A percentile compares a stretch with the other conserved stretches of the same genome.
Conservation (phyloP, 2,113 vertebrate species). For the Corythornis vintsioides region DNA sequence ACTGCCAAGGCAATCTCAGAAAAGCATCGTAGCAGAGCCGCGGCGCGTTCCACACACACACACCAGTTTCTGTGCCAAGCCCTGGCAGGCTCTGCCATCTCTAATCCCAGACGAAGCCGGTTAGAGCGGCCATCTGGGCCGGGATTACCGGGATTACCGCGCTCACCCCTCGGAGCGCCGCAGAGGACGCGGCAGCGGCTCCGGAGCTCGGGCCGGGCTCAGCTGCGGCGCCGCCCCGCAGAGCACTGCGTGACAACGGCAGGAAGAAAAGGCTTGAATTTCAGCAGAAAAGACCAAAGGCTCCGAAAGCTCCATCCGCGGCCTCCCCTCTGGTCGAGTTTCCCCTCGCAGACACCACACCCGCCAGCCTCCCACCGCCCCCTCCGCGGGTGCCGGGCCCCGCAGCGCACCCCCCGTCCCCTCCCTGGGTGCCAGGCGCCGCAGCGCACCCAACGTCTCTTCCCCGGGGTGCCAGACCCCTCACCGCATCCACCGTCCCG, state of each 20-base stretch:
- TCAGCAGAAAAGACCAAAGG: background rate
- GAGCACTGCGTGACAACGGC: background rate
- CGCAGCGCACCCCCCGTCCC: background rate
- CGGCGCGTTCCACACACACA: fast-evolving
- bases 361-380: background rate
- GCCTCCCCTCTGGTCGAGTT: background rate
- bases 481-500: background rate
- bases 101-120: background rate
- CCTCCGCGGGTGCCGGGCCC: background rate
- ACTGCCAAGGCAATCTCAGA: background rate
- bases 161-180: background rate
- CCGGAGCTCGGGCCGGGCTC: background rate
- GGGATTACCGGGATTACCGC: background rate
- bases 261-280: background rate
- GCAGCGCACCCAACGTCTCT: too few relatives aligned
- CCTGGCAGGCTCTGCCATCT: background rate
- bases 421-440: background rate
- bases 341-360: too few relatives aligned
- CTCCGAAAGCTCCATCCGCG: background rate
- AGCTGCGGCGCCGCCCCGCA: background rate
- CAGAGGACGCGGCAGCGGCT: background rate
- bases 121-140: background rate
- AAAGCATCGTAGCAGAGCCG: background rate
- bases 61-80: background rate
- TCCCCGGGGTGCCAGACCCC: background rate